Percentiles rank a stretch among this genome's conserved stretches.
Conservation (phyloP, 2,113 vertebrate species). For the Nibea coibor region DNA sequence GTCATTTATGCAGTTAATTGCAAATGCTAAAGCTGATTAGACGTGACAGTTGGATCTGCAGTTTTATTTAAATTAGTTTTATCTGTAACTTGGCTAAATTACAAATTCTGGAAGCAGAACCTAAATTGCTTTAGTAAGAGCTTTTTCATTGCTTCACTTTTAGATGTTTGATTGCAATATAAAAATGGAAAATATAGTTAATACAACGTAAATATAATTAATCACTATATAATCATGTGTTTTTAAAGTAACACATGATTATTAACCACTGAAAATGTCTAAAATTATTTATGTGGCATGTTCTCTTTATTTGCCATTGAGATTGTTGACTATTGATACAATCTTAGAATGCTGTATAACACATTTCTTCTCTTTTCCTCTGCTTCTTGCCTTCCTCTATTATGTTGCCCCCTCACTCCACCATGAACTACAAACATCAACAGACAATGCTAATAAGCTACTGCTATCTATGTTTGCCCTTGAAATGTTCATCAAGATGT, state of each 20-base stretch:
- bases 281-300: neutral
- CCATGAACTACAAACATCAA: neutral
- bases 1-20: too few species aligned
- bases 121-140: too few species aligned
- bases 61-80: too few species aligned
- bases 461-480: conserved; percentile 89
- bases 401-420: neutral
- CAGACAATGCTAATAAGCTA: conserved; percentile 89
- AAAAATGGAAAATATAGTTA: neutral
- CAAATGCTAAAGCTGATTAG: too few species aligned
- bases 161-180: neutral
- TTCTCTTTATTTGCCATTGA: neutral
- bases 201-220: neutral
- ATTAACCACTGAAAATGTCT: neutral
- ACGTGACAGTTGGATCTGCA: too few species aligned
- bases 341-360: neutral
- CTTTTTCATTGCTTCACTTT: too few species aligned
- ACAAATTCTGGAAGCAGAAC: too few species aligned
- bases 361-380: neutral
- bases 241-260: neutral
- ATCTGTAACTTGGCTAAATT: too few species aligned
- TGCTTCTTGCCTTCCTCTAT: neutral
- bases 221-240: neutral
- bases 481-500: conserved; percentile 97
- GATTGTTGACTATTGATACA: neutral